Evolutionary conservation across 2,888 invertebrate genomes (phyloP).

Genomic region (Pandemis cinnamomeana): DNA sequence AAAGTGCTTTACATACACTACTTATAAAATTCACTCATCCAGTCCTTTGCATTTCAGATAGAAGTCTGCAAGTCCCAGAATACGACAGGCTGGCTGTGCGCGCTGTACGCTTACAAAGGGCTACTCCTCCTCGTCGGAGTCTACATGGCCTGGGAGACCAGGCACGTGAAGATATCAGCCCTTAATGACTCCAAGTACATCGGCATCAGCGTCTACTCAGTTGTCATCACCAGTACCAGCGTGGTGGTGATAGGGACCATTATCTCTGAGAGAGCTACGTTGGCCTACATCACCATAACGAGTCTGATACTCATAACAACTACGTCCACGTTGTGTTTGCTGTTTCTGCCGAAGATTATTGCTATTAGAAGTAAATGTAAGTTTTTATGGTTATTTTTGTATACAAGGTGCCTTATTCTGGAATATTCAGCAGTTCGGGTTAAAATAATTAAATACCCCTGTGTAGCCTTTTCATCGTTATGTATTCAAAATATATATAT

Average conservation of each 20-base stretch:
- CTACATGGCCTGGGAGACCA: constrained; percentile 98
- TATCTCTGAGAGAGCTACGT: constrained; percentile 91
- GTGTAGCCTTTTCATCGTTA: too few relatives aligned
- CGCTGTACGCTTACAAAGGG: constrained; percentile 95
- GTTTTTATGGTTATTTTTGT: constrained; percentile 47
- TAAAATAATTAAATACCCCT: too few relatives aligned
- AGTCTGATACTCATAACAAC: constrained; percentile 93
- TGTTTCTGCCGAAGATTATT: constrained; percentile 94
- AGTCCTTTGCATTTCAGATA: constrained; percentile 83
- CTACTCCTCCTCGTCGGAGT: constrained; percentile 94
- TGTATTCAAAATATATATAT: too few relatives aligned
- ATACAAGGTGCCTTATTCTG: too few relatives aligned
- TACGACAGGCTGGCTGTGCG: constrained; percentile 95
- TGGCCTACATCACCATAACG: constrained; percentile 93
- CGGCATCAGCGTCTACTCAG: constrained; percentile 96
- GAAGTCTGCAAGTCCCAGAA: constrained; percentile 95
- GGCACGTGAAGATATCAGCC: constrained; percentile 95
- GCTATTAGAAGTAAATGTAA: constrained; percentile 87
- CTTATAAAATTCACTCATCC: background rate
- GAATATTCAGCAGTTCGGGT: too few relatives aligned
- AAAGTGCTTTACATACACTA: too few relatives aligned
- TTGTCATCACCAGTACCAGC: constrained; percentile 94
- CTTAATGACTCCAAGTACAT: constrained; percentile 97
- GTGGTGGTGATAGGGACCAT: constrained; percentile 95
- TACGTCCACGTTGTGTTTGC: constrained; percentile 92